A percentile compares a stretch with the other conserved stretches of the same genome.
Conservation (phyloP, 2,113 vertebrate genomes). For the Pampusana beccarii region DNA sequence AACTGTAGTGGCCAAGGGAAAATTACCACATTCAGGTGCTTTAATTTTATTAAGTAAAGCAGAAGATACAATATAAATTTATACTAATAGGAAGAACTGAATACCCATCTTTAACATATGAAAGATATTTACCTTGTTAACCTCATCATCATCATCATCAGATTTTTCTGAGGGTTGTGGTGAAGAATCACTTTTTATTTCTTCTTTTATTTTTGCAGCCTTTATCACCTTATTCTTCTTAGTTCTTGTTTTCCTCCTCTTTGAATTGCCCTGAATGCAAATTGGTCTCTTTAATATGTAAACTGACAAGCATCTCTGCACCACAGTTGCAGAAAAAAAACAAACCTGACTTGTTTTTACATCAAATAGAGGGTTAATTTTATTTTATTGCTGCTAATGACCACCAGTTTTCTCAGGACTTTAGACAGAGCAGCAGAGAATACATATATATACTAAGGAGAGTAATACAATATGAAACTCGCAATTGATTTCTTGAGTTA, state of each 20-base stretch:
- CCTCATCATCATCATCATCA: slow-evolving; percentile 86
- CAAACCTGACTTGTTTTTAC: neutral
- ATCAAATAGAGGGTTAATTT: neutral
- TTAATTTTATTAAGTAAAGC: neutral
- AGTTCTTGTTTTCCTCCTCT: slow-evolving; percentile 88
- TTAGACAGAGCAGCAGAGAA: neutral
- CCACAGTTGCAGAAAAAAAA: neutral
- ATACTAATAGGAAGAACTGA: neutral
- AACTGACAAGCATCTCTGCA: neutral
- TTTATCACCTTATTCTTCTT: slow-evolving; percentile 91
- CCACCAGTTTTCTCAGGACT: neutral
- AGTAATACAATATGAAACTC: neutral
- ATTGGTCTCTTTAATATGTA: neutral
- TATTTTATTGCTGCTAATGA: neutral
- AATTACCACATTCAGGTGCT: neutral
- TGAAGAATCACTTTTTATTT: slow-evolving; percentile 91
- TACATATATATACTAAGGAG: neutral
- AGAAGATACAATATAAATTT: neutral
- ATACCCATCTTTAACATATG: neutral
- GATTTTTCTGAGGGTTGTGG: slow-evolving; percentile 89
- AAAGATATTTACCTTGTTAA: slow-evolving; percentile 69
- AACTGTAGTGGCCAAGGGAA: neutral
- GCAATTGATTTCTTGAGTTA: neutral
- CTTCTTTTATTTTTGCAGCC: slow-evolving; percentile 85
- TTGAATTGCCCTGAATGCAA: slow-evolving; percentile 85